phyloP scores from a whole-genome alignment of 2,797 vertebrate genomes.

The Pitangus sulphuratus region DNA sequence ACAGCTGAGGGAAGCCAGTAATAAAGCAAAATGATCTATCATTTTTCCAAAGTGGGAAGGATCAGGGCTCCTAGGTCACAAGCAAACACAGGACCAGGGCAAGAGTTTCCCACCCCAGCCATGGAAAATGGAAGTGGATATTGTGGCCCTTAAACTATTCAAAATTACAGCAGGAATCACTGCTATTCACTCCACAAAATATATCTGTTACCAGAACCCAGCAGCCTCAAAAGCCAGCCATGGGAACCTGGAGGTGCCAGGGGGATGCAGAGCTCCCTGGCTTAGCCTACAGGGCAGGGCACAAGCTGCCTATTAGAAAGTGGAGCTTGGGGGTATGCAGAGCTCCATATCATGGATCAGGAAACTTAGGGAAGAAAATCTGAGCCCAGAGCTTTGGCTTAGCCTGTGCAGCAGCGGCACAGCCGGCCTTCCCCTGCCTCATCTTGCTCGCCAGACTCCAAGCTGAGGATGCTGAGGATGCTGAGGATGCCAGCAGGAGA shows the following conservation, averaged over 20 bases:
- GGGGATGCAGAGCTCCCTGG: background rate
- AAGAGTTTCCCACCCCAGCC: background rate
- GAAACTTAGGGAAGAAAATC: background rate
- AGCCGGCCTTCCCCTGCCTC: background rate
- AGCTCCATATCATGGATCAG: background rate
- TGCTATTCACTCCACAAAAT: background rate
- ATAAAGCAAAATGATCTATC: background rate
- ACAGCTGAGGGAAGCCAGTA: conserved; percentile 53
- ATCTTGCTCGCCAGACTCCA: background rate
- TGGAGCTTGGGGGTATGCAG: background rate
- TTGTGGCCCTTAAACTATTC: background rate
- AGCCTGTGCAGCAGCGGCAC: rapidly evolving
- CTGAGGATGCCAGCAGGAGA: background rate
- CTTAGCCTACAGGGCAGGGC: rapidly evolving
- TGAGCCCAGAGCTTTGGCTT: background rate
- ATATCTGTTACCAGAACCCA: background rate
- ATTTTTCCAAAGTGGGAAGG: background rate
- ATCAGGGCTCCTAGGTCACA: background rate
- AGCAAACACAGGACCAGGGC: background rate
- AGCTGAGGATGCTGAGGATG: background rate
- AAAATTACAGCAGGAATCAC: background rate
- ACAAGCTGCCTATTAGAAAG: rapidly evolving
- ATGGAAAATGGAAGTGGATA: rapidly evolving
- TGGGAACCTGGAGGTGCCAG: background rate
- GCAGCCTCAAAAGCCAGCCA: background rate